Percentiles rank a stretch among this genome's conserved stretches.
Evolutionary conservation across 2,888 invertebrate species (phyloP).

Genomic region (Chloromyia formosa): DNA sequence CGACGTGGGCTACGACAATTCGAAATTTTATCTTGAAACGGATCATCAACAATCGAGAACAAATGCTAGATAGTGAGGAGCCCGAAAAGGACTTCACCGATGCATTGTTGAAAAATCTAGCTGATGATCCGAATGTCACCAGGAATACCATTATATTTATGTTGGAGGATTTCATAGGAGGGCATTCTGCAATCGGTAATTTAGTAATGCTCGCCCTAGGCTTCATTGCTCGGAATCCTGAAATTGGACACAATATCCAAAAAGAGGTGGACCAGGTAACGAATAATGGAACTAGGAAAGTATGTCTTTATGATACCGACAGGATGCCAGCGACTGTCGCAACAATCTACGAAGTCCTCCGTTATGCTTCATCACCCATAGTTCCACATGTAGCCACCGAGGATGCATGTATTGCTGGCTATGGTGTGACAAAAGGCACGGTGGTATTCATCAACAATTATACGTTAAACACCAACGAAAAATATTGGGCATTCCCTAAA

Average conservation of each 20-base stretch:
- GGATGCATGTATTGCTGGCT: conserved; percentile 77
- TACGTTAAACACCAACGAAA: conserved; percentile 76
- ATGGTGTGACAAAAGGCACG: conserved; percentile 77
- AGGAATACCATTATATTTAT: conserved; percentile 83
- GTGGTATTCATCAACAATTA: conserved; percentile 87
- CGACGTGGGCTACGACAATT: conserved; percentile 75
- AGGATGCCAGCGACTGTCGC: conserved; percentile 83
- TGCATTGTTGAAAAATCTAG: conserved; percentile 75
- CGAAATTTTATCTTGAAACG: conserved; percentile 77
- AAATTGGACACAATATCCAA: conserved; percentile 72
- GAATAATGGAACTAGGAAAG: conserved; percentile 64
- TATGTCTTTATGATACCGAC: conserved; percentile 73
- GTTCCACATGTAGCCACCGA: conserved; percentile 89
- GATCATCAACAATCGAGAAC: conserved; percentile 69
- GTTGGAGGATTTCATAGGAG: conserved; percentile 87
- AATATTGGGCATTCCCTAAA: conserved; percentile 78
- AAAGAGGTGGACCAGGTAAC: conserved; percentile 70
- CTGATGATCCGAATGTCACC: conserved; percentile 73
- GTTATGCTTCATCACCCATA: conserved; percentile 85
- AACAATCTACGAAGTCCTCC: conserved; percentile 79
- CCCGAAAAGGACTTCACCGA: conserved; percentile 82
- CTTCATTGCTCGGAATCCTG: conserved; percentile 73
- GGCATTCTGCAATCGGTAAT: conserved; percentile 88
- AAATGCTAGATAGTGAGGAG: conserved; percentile 65
- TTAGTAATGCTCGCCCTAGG: conserved; percentile 80